Percentiles rank a stretch among this genome's conserved stretches.
Conservation (phyloP, 1,140 invertebrate genomes). For the Papilio xuthus region DNA sequence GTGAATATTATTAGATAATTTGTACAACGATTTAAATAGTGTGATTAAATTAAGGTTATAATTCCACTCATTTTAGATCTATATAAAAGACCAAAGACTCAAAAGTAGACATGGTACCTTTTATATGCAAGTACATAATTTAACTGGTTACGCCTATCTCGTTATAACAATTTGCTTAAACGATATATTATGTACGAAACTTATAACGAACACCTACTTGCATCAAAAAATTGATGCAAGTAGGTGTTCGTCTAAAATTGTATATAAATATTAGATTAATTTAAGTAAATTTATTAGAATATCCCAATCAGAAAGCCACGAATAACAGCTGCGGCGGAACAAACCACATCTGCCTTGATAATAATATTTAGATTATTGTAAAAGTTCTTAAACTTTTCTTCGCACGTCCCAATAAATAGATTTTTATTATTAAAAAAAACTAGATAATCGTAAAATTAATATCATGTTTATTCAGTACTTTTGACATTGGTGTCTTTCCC, state of each 20-base stretch:
- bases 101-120: constrained; percentile 54
- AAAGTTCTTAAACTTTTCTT: constrained; percentile 30
- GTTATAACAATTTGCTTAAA: constrained; percentile 58
- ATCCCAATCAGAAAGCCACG: constrained; percentile 5
- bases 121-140: constrained; percentile 46
- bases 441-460: not conserved
- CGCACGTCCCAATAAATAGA: constrained; percentile 35
- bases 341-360: constrained; percentile 34
- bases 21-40: constrained; percentile 67
- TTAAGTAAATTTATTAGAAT: constrained; percentile 29
- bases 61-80: constrained; percentile 59
- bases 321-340: constrained; percentile 24
- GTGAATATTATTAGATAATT: constrained; percentile 56
- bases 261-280: constrained; percentile 37
- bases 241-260: constrained; percentile 35
- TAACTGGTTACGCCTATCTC: constrained; percentile 60
- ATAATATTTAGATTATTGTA: not conserved
- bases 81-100: constrained; percentile 67
- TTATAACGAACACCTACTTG: constrained; percentile 51
- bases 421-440: constrained; percentile 28
- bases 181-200: constrained; percentile 26
- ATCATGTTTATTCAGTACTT: not conserved
- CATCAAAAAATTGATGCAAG: constrained; percentile 39
- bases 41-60: constrained; percentile 52
- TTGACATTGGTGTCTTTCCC: not conserved